Base-by-base conservation (phyloP, 2,797 vertebrate genomes). In the Babyrousa celebensis region DNA sequence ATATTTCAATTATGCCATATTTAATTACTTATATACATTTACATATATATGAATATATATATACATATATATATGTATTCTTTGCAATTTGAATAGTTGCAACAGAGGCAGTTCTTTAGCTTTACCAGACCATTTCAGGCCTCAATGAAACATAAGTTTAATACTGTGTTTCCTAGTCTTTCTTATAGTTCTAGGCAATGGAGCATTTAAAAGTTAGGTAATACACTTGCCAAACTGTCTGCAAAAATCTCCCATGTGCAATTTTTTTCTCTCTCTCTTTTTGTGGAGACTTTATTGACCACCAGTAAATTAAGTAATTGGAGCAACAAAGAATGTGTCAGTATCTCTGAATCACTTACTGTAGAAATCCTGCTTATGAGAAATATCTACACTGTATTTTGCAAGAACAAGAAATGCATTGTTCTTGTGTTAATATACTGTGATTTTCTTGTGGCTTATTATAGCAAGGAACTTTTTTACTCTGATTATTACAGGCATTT, bases 401-500 rank as follows among this genome's bases (percentile, higher is more conserved):
- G 20, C 43, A 54, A 32, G 29, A 85, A 27, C 14, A 88, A 75
- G 7, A 79, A 23, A 15, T 29, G 48, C 29, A 32, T 4, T 36
- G 8, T 52, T 88, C 75, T 78, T 23, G 10, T 18, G 9, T 56
- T 75, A 58, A 94, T 65, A 29, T 16, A 36, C 3, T 48, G 15
- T 36, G 9, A 72, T 72, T 23, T 75, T 82, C 36, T 12, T 83
- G 48, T 63, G 40, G 12, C 17, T 82, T 48, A 83, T 86, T 89
- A 60, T 6, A 92, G 8, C 1, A 54, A 21, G 21, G 56, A 25
- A 4, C 12, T 25, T 36, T 80, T 92, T 70, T 82, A 25, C 75
- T 71, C 11, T 75, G 25, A 93, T 91, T 86, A 89, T 68, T 89
- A 65, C 0, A 89, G 4, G 4, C 18, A 83, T 72, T 79, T 94